Base-by-base conservation (phyloP, 2,888 invertebrate species). In the Drosophila macrothrix region DNA sequence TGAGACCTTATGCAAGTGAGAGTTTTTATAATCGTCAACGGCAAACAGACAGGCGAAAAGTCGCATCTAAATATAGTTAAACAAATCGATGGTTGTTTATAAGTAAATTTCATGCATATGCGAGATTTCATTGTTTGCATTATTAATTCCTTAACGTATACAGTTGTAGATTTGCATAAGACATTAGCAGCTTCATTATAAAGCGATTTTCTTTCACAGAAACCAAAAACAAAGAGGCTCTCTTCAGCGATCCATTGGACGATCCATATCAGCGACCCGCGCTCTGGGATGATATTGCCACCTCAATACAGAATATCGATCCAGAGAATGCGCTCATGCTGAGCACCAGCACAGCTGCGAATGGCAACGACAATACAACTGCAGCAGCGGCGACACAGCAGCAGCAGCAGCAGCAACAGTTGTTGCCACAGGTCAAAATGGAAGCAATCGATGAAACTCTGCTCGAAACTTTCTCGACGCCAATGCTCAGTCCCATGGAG, bases 201-300 rank as follows among this genome's bases (percentile, higher is more conserved):
- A 76, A 72, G 49, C 73, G 85, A 71, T 82, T 88, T 80, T 39
- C 67, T 54, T 73, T 31, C 10, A 31, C 56, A 93, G 93, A 93
- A 83, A 91, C 92, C 91, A 93, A 93, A 93, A 92, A 91, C 82
- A 93, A 93, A 92, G 93, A 93, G 91, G 92, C 92, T 90, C 91
- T 92, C 77, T 92, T 91, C 62, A 80, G 84, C 60, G 92, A 93
- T 73, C 91, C 92, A 68, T 67, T 88, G 64, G 97, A 98, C 94
- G 97, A 98, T 94, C 96, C 96, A 63, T 97, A 97, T 94, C 95
- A 97, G 84, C 96, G 97, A 89, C 97, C 97, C 53, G 97, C 97
- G 39, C 95, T 97, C 50, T 98, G 98, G 98, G 97, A 98, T 94
- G 97, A 98, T 94, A 97, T 98, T 92, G 96, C 97, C 80, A 97